A percentile compares a stretch with the other conserved stretches of the same genome.
phyloP scores from a whole-genome alignment of 53 echinoderm and acorn worm genomes.

The Holothuria scabra region DNA sequence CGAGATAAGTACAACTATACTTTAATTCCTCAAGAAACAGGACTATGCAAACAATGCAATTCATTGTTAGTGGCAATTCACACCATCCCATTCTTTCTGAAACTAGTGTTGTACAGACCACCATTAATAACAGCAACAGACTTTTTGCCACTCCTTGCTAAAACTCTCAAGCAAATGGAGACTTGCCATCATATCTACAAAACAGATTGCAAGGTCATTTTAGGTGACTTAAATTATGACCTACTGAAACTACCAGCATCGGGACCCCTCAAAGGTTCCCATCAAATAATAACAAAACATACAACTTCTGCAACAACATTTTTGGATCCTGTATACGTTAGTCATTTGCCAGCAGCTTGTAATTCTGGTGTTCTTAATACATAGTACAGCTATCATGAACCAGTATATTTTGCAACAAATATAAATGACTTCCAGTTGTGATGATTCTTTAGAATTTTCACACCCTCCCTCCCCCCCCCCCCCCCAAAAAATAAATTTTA shows the following conservation, averaged over 20 bases:
- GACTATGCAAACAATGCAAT: slow-evolving; percentile 7
- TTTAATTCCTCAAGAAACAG: not conserved
- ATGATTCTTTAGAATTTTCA: too few species aligned
- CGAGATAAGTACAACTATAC: not conserved
- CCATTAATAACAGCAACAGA: not conserved
- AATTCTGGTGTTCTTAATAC: too few species aligned
- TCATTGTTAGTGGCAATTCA: not conserved
- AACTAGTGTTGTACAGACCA: slow-evolving; percentile 7
- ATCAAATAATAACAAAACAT: slow-evolving; percentile 5
- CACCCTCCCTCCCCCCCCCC: too few species aligned
- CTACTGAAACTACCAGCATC: not conserved
- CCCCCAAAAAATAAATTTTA: too few species aligned
- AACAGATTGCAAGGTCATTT: slow-evolving; percentile 2
- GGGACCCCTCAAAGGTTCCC: not conserved
- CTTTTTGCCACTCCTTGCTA: not conserved
- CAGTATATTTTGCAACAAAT: too few species aligned
- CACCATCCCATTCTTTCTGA: slow-evolving; percentile 16
- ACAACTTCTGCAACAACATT: slow-evolving; percentile 18
- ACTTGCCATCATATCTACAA: not conserved
- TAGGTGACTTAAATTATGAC: slow-evolving; percentile 38
- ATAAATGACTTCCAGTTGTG: too few species aligned
- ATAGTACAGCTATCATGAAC: too few species aligned
- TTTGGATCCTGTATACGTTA: slow-evolving; percentile 1
- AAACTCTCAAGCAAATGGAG: slow-evolving; percentile 13
- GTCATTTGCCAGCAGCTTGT: too few species aligned